These are phyloP conservation scores for Sebastes aleutianus DNA, from an alignment of 2,797 vertebrate species.

Conservation along the genomic window DNA sequence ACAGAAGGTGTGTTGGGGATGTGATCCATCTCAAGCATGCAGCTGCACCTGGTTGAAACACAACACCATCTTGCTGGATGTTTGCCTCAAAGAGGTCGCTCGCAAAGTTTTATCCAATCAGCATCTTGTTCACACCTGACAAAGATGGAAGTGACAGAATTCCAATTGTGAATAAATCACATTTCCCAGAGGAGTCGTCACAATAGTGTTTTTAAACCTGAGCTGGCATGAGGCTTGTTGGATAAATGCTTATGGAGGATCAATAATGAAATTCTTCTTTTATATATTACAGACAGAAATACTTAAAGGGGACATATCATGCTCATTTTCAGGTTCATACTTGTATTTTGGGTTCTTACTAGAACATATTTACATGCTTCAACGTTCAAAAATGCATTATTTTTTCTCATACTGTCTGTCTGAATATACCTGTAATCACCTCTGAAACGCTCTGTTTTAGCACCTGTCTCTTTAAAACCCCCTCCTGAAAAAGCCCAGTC, in stretches of 20 bases:
- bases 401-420: no score
- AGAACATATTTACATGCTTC: no score
- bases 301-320: no score
- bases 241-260: neutral
- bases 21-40: neutral
- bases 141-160: neutral
- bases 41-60: neutral
- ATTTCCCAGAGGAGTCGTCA: neutral
- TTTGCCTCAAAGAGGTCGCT: neutral
- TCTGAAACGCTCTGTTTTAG: no score
- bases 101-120: conserved; percentile 3
- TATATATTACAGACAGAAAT: neutral
- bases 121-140: conserved; percentile 21
- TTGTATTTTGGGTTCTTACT: no score
- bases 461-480: no score
- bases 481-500: no score
- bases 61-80: neutral
- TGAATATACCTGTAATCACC: no score
- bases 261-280: neutral
- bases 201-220: neutral
- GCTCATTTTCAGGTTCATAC: no score
- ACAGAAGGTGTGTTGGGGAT: neutral
- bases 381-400: no score
- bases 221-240: neutral
- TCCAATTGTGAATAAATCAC: conserved; percentile 13